Evolutionary conservation across 1,140 invertebrate genomes (phyloP).

Genomic region (Drosophila kohkoa): DNA sequence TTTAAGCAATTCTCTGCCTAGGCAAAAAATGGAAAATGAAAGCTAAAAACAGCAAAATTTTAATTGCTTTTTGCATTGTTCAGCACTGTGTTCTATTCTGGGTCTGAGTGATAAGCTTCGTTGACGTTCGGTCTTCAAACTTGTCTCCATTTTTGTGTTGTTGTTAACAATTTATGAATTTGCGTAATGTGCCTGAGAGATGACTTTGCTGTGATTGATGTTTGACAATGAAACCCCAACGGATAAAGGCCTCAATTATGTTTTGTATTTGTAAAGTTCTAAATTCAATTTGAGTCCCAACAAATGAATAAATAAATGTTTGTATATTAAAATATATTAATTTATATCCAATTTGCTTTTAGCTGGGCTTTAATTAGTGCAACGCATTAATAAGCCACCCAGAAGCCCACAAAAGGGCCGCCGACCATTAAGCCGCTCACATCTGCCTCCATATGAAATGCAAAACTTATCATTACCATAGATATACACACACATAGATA

Average conservation of each 20-base stretch:
- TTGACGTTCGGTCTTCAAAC: slow-evolving; percentile 45
- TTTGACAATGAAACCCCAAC: slow-evolving; percentile 18
- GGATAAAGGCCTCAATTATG: not conserved
- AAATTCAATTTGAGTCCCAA: not conserved
- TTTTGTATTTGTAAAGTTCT: not conserved
- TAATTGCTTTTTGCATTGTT: slow-evolving; percentile 78
- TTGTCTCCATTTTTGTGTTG: slow-evolving; percentile 20
- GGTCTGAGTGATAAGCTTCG: slow-evolving; percentile 28
- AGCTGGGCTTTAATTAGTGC: slow-evolving; percentile 53
- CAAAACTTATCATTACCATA: slow-evolving; percentile 65
- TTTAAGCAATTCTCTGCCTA: slow-evolving; percentile 37
- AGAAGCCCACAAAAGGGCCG: slow-evolving; percentile 38
- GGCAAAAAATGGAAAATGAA: slow-evolving; percentile 26
- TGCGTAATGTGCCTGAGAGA: slow-evolving; percentile 18
- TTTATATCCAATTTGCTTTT: not conserved
- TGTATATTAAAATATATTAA: not conserved
- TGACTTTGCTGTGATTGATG: slow-evolving; percentile 13
- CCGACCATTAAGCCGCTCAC: slow-evolving; percentile 49
- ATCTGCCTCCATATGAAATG: slow-evolving; percentile 44
- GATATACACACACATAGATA: slow-evolving; percentile 20
- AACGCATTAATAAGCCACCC: slow-evolving; percentile 46
- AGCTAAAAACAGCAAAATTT: slow-evolving; percentile 55
- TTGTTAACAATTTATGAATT: slow-evolving; percentile 39
- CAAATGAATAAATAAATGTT: not conserved
- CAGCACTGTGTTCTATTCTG: slow-evolving; percentile 7